phyloP scores from a whole-genome alignment of 2,888 invertebrate species.

The Eurytoma californica region DNA sequence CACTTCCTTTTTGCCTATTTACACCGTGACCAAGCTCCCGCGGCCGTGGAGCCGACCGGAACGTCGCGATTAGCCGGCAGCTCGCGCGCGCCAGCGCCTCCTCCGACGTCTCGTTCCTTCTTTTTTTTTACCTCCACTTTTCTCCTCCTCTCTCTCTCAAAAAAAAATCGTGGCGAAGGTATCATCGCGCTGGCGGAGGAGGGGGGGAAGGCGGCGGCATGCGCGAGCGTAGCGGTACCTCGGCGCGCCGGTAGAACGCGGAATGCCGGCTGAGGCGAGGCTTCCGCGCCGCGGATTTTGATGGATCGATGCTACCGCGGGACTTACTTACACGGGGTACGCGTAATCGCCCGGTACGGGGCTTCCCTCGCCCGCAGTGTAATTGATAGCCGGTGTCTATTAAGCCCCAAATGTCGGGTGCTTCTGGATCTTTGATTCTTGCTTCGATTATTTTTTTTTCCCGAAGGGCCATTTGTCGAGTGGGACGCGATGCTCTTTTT shows the following conservation, averaged over 20 bases:
- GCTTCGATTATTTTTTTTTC: too few species aligned
- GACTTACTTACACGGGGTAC: background rate
- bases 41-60: conserved; percentile 16
- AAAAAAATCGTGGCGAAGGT: background rate
- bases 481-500: too few species aligned
- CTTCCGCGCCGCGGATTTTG: conserved; percentile 10
- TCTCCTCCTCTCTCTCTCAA: background rate
- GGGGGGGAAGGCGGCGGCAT: background rate
- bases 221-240: conserved; percentile 43
- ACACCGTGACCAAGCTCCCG: conserved; percentile 45
- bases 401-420: too few species aligned
- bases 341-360: background rate
- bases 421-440: too few species aligned
- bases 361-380: background rate
- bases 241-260: conserved; percentile 49
- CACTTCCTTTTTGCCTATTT: conserved; percentile 48
- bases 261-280: conserved; percentile 20
- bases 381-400: conserved; percentile 9
- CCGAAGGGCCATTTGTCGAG: too few species aligned
- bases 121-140: background rate
- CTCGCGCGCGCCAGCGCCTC: background rate
- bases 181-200: background rate
- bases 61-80: conserved; percentile 14
- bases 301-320: conserved; percentile 22
- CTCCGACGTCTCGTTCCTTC: background rate